Percentiles rank a stretch among this genome's conserved stretches.
phyloP scores from a whole-genome alignment of 2,797 vertebrate genomes.

The Antennarius maculatus region DNA sequence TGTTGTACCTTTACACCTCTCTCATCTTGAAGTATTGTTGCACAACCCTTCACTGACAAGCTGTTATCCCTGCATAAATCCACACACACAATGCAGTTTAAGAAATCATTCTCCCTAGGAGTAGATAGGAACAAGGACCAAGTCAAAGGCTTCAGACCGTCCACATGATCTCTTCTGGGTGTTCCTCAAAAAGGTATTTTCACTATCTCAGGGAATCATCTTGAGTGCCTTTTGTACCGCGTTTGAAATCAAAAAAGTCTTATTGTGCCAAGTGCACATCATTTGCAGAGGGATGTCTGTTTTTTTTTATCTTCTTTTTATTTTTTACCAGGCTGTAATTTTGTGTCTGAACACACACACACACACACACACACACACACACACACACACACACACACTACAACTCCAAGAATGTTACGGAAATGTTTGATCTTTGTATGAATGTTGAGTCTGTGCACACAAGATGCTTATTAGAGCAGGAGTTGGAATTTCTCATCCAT shows the following conservation, averaged over 20 bases:
- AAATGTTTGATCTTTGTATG: conserved; percentile 77
- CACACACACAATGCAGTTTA: conserved; percentile 54
- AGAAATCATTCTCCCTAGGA: conserved; percentile 56
- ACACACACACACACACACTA: conserved; percentile 45
- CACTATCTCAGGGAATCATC: conserved; percentile 61
- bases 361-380: conserved; percentile 54
- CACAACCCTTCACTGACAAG: conserved; percentile 45
- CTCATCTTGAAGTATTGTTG: conserved; percentile 76
- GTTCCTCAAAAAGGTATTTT: conserved; percentile 55
- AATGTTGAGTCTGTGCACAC: conserved; percentile 45
- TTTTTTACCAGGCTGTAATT: conserved; percentile 69
- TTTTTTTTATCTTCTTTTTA: conserved; percentile 2
- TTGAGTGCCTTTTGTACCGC: conserved; percentile 53
- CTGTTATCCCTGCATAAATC: conserved; percentile 56
- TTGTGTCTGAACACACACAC: conserved; percentile 59
- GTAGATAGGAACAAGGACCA: conserved; percentile 41
- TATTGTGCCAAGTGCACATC: conserved; percentile 46
- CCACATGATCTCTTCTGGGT: conserved; percentile 61
- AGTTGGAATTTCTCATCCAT: conserved; percentile 79
- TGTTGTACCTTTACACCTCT: conserved; percentile 71
- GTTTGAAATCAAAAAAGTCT: conserved; percentile 59
- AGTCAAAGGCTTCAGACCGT: conserved; percentile 70
- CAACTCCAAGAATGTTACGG: conserved; percentile 69
- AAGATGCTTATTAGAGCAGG: conserved; percentile 79
- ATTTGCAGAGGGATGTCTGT: conserved; percentile 23